A percentile compares a stretch with the other conserved stretches of the same genome.
Conservation (phyloP, 1,140 invertebrate species). For the Megalopta genalis region DNA sequence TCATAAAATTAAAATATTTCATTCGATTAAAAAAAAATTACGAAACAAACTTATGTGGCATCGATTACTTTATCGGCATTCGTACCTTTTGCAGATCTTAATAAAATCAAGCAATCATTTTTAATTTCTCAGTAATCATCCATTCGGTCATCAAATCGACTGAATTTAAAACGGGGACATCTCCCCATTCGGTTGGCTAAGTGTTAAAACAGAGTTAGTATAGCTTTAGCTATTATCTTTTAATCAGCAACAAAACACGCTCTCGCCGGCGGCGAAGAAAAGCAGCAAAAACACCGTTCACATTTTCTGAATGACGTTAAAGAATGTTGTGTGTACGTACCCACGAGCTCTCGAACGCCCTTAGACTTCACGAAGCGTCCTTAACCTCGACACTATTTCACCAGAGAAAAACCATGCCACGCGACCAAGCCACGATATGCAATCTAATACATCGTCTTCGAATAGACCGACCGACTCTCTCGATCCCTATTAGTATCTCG, state of each 20-base stretch:
- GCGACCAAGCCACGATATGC: background rate
- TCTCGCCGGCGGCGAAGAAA: background rate
- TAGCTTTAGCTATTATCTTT: background rate
- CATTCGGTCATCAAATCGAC: no score
- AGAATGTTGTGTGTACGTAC: conserved; percentile 47
- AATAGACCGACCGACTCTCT: background rate
- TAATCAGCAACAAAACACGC: background rate
- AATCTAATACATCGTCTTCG: background rate
- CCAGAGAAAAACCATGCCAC: background rate
- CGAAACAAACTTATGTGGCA: no score
- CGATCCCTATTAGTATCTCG: background rate
- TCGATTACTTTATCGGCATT: no score
- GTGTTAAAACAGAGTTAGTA: no score
- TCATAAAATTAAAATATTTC: no score
- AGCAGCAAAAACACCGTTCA: background rate
- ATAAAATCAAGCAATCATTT: no score
- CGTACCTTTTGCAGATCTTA: no score
- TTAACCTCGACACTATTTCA: conserved; percentile 51
- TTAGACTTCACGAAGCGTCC: conserved; percentile 37
- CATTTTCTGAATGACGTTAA: background rate
- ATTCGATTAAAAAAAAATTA: no score
- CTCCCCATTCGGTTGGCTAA: no score
- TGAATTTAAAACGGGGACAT: no score
- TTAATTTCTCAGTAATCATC: no score
- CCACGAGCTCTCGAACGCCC: conserved; percentile 24